Evolutionary conservation across 2,113 vertebrate genomes (phyloP), one percentile per base, ranked within the genome.

Genomic region (Sylvilagus bachmani): DNA sequence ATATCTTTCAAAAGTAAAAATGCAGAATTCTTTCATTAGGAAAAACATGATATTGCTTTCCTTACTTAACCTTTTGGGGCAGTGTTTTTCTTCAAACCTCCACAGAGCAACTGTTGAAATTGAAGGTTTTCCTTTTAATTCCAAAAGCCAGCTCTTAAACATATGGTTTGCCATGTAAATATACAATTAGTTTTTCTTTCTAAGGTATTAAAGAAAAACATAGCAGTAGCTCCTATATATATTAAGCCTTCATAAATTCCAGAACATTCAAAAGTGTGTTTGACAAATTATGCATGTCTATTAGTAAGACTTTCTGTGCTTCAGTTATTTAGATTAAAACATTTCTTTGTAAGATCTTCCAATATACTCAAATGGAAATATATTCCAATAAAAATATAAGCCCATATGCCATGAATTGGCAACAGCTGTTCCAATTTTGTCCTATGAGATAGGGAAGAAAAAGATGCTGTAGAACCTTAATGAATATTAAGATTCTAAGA

Each of bases 401-500:
- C 70, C 71, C 86, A 93, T 90, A 95, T 95, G 91, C 51, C 69
- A 29, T 53, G 70, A 80, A 88, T 49, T 91, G 71, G 2, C 9
- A 93, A 78, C 90, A 96, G 67, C 49, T 93, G 86, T 75, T 95
- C 31, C 9, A 74, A 3, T 79, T 71, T 78, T 49, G n/a, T 87
- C 67, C 71, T 93, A 16, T 73, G 58, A 62, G 77, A 88, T 81
- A 55, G 62, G 8, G 4, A 51, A 86, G 11, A 19, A 94, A 75
- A 13, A 90, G 13, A 53, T 77, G 73, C 13, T 61, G 11, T 38
- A 80, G 33, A 10, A 92, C 31, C 61, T 81, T 92, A 66, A 92
- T 93, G 81, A 96, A 93, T 85, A 55, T 81, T 85, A 88, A 97
- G 8, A 85, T 78, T 6, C 24, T 90, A 75, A 89, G 70, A 86